Evolutionary conservation across 2,888 invertebrate species (phyloP).

Genomic region (Spatulosminthurus flaviceps): DNA sequence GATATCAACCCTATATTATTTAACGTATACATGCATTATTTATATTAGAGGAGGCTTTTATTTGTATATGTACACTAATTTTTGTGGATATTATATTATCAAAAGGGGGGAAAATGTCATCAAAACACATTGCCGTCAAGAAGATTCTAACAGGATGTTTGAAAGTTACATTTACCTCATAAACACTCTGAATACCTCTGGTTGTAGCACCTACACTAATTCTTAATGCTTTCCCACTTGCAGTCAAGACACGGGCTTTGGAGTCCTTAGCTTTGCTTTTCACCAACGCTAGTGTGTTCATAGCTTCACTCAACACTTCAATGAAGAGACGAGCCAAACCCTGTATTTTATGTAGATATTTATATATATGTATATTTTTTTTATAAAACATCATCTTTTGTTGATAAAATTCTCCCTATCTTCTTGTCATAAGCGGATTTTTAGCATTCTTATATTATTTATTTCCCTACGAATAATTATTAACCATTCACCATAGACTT

Average conservation of each 20-base stretch:
- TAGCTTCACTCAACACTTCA: constrained; percentile 22
- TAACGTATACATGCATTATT: no score
- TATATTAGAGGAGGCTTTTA: no score
- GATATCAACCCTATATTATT: no score
- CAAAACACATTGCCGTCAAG: constrained; percentile 18
- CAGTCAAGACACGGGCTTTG: constrained; percentile 56
- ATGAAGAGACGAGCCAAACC: constrained; percentile 39
- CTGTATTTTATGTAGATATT: no score
- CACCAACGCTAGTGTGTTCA: constrained; percentile 53
- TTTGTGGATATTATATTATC: background rate
- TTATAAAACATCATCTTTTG: no score
- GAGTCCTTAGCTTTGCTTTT: constrained; percentile 55
- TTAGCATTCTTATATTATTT: no score
- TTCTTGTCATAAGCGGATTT: no score
- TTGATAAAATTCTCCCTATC: no score
- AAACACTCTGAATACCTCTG: constrained; percentile 58
- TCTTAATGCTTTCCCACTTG: constrained; percentile 60
- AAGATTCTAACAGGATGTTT: constrained; percentile 10
- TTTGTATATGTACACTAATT: no score
- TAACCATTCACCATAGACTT: no score
- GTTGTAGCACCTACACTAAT: constrained; percentile 62
- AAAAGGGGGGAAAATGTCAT: background rate
- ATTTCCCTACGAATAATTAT: no score
- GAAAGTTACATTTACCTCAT: constrained; percentile 60
- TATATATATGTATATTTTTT: no score